Percentiles rank a stretch among this genome's conserved stretches.
These are phyloP conservation scores for Oscheius sp. DNA, from an alignment of 2,888 invertebrate species.

Conservation along the genomic window DNA sequence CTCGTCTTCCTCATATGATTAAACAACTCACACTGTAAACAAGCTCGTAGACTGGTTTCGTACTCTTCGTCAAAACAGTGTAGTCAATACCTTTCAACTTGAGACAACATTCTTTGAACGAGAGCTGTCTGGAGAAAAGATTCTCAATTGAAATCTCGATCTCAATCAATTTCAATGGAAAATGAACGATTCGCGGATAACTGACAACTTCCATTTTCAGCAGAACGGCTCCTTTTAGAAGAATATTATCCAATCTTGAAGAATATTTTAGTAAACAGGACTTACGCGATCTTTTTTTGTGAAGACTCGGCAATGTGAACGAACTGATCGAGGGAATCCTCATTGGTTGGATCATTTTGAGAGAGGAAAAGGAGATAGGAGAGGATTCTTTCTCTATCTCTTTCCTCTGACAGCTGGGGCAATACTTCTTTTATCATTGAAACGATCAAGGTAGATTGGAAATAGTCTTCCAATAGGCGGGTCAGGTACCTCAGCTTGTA, in stretches of 20 bases:
- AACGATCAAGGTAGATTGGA: slow-evolving; percentile 5
- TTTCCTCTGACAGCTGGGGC: neutral
- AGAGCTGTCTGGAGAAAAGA: neutral
- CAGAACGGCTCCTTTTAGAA: neutral
- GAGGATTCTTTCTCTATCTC: slow-evolving; percentile 5
- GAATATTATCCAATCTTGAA: neutral
- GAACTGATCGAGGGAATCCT: neutral
- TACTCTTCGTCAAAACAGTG: neutral
- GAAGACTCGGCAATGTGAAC: neutral
- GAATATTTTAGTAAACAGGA: neutral
- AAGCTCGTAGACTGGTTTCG: slow-evolving; percentile 12
- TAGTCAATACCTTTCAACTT: slow-evolving; percentile 19
- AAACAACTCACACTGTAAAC: slow-evolving; percentile 19
- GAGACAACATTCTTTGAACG: neutral
- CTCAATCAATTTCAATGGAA: slow-evolving; percentile 2
- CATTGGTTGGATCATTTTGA: neutral
- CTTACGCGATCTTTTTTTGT: neutral
- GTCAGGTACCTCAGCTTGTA: slow-evolving; percentile 34
- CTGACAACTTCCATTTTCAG: neutral
- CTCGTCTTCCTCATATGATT: neutral
- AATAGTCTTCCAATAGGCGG: slow-evolving; percentile 26
- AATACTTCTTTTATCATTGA: slow-evolving; percentile 18
- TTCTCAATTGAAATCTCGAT: slow-evolving; percentile 2
- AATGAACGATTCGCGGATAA: slow-evolving; percentile 3
- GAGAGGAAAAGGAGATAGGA: slow-evolving; percentile 10